Base-by-base conservation (phyloP, 2,797 vertebrate species). In the Hapalemur alaotrensis region DNA sequence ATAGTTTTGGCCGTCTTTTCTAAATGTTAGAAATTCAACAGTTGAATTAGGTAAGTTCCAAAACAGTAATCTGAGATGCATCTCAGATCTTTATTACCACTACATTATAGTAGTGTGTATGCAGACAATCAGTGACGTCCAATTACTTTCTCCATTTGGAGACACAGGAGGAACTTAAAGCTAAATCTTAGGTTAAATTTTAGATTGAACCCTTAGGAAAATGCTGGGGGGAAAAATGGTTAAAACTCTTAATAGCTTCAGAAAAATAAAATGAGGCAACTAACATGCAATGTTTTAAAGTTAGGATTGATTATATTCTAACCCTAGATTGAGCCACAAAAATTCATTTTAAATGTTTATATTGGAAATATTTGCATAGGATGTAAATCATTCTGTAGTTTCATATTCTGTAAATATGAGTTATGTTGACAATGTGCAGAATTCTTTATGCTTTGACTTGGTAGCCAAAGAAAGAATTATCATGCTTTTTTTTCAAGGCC, bases 101-200 rank as follows among this genome's bases (percentile, higher is more conserved):
- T 99, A 99, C 99, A 99, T 99, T 99, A 72, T 99, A 97, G 99
- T 99, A 99, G 99, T 99, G 98, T 97, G 97, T 98, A 98, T 97
- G 98, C 97, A 98, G 99, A 99, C 99, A 99, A 99, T 99, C 98
- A 99, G 97, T 97, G 97, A 98, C 96, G 97, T 97, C 93, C 97
- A 97, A 94, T 98, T 98, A 96, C 97, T 98, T 98, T 98, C 98
- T 98, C 98, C 95, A 1, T 98, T 97, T 98, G 98, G 98, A 98
- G 98, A 98, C 95, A 73, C 96, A 96, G 97, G 95, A 97, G 86
- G 98, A 98, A 97, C 78, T 76, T 98, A 98, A 98, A 98, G 95
- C 97, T 98, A 96, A 98, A 93, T 97, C 86, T 98, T 97, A 98
- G 96, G 95, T 97, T 97, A 98, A 98, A 98, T 79, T 93, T 93